phyloP scores from a whole-genome alignment of 2,797 vertebrate species.

The Pipistrellus pygmaeus region DNA sequence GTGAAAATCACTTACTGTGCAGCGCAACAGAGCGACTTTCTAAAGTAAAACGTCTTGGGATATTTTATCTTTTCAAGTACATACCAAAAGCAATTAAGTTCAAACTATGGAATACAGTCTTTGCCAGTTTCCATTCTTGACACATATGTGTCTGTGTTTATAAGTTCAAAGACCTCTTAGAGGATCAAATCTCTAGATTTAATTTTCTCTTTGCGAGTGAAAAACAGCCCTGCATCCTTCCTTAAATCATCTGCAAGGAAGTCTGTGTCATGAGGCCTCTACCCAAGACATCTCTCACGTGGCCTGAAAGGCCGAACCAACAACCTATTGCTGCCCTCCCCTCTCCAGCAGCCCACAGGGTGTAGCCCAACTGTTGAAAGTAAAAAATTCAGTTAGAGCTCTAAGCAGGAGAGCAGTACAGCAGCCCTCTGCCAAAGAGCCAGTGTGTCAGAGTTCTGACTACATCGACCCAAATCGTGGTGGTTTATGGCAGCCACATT shows the following conservation, averaged over 20 bases:
- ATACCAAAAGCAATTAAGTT: conserved; percentile 83
- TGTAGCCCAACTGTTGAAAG: background rate
- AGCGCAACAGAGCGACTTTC: conserved; percentile 73
- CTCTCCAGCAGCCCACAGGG: background rate
- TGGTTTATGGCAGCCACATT: accelerated
- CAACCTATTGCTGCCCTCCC: background rate
- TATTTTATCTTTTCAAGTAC: conserved; percentile 84
- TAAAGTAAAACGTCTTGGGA: conserved; percentile 77
- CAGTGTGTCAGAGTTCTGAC: background rate
- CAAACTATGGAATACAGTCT: conserved; percentile 74
- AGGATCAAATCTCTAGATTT: conserved; percentile 76
- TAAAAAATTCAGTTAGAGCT: background rate
- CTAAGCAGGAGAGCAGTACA: background rate
- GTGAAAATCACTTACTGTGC: conserved; percentile 81
- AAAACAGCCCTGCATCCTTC: conserved; percentile 64
- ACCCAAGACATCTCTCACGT: conserved; percentile 20
- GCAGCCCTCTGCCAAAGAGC: background rate
- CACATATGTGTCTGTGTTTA: conserved; percentile 79
- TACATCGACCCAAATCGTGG: background rate
- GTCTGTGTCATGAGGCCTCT: background rate
- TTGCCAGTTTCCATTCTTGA: conserved; percentile 81
- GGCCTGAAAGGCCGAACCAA: background rate
- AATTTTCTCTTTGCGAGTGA: conserved; percentile 77
- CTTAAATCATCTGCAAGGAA: conserved; percentile 70
- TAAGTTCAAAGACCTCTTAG: conserved; percentile 79